phyloP scores from a whole-genome alignment of 2,888 invertebrate genomes.

The Calliscelio sp. region DNA sequence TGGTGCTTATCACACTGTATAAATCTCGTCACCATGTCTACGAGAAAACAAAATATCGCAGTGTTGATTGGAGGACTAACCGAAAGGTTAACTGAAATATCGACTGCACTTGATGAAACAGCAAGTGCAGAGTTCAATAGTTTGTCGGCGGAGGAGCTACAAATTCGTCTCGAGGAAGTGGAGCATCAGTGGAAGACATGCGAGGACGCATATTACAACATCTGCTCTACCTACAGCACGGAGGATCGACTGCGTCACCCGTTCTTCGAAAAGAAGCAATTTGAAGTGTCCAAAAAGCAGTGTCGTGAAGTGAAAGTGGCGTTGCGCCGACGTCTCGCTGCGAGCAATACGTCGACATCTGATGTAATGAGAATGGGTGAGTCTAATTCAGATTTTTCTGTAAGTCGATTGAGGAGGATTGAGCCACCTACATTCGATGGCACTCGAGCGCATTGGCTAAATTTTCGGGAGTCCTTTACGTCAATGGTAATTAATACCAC shows the following conservation, averaged over 20 bases:
- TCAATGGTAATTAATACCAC: slow-evolving; percentile 4
- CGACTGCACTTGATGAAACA: background rate
- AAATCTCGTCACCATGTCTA: no score
- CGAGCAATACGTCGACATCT: background rate
- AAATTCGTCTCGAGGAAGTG: slow-evolving; percentile 10
- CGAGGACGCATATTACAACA: background rate
- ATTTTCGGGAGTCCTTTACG: slow-evolving; percentile 16
- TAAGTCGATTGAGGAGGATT: background rate
- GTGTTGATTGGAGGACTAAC: no score
- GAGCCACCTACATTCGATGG: slow-evolving; percentile 15
- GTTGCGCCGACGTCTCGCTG: background rate
- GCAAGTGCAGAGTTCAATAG: background rate
- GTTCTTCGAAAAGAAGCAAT: slow-evolving; percentile 9
- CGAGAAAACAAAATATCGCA: no score
- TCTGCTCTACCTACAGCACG: background rate
- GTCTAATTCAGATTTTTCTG: slow-evolving; percentile 6
- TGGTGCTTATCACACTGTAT: no score
- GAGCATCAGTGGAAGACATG: background rate
- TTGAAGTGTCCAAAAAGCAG: background rate
- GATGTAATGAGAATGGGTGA: background rate
- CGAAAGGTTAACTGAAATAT: background rate
- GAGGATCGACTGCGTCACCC: background rate
- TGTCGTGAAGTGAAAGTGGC: slow-evolving; percentile 7
- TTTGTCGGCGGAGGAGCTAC: background rate
- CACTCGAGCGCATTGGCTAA: slow-evolving; percentile 20